These are phyloP conservation scores for Aleiodes sp. DNA, from an alignment of 1,140 invertebrate species.

Conservation along the genomic window DNA sequence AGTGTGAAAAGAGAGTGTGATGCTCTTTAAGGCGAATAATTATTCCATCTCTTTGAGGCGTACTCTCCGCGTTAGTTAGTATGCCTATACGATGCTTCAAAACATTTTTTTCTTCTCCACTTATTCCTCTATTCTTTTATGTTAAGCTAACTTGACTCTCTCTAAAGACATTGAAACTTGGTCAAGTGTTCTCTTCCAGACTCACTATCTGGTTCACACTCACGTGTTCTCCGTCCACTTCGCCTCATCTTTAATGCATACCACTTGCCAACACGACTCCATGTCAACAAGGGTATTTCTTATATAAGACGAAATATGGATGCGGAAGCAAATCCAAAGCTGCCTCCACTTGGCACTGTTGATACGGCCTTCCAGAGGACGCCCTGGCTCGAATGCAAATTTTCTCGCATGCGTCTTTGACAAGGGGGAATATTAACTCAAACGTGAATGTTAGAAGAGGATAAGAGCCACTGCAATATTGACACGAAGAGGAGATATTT, in stretches of 20 bases:
- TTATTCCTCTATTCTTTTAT: background rate
- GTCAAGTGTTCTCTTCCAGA: conserved; percentile 36
- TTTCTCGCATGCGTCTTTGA: conserved; percentile 7
- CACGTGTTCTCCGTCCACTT: background rate
- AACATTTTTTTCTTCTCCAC: background rate
- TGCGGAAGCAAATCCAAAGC: background rate
- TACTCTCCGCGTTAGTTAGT: no score
- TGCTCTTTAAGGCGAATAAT: no score
- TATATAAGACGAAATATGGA: conserved; percentile 33
- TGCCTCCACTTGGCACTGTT: background rate
- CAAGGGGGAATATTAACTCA: background rate
- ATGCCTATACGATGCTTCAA: no score
- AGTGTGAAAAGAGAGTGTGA: no score
- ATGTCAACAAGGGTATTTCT: conserved; percentile 41
- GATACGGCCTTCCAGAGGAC: conserved; percentile 28
- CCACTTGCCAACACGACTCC: conserved; percentile 31
- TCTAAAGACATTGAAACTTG: conserved; percentile 36
- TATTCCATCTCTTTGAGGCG: no score
- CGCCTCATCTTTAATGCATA: conserved; percentile 49
- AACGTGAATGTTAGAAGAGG: background rate
- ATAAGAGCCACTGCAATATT: background rate
- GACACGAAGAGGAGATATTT: background rate
- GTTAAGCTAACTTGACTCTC: background rate
- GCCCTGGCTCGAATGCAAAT: conserved; percentile 22
- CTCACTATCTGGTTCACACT: background rate